These are phyloP conservation scores for Dioctria linearis DNA, from an alignment of 2,888 invertebrate genomes.

Conservation along the genomic window DNA sequence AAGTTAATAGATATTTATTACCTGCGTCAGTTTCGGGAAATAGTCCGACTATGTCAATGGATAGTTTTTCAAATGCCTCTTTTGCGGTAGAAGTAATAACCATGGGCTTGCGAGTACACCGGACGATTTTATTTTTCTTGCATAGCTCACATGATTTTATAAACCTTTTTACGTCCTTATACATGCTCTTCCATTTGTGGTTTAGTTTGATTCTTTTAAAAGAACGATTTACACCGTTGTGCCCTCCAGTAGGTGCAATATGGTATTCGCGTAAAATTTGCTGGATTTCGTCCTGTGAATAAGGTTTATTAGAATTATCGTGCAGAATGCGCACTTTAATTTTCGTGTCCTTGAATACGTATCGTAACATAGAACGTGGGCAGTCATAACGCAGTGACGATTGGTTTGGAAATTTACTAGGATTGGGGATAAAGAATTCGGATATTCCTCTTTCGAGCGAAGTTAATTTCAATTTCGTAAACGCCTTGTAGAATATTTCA, in stretches of 20 bases:
- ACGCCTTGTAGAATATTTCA: no score
- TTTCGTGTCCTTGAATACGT: background rate
- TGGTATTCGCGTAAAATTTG: background rate
- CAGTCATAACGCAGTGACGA: no score
- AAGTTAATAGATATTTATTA: conserved; percentile 30
- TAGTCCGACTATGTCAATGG: conserved; percentile 5
- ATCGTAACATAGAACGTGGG: no score
- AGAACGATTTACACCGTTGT: background rate
- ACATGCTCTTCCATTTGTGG: conserved; percentile 42
- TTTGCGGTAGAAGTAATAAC: conserved; percentile 38
- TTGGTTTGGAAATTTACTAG: no score
- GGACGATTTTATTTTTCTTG: conserved; percentile 38
- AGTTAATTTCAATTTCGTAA: no score
- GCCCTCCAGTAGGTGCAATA: background rate
- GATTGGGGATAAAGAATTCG: no score
- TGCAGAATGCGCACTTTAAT: background rate
- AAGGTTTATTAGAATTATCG: background rate
- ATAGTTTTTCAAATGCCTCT: background rate
- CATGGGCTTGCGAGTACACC: conserved; percentile 43
- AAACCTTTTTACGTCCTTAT: no score
- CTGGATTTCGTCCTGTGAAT: background rate
- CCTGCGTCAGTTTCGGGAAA: background rate
- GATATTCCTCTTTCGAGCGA: no score
- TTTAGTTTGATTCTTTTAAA: background rate
- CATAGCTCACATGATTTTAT: conserved; percentile 24